Percentiles rank a stretch among this genome's conserved stretches.
Evolutionary conservation across 1,140 invertebrate genomes (phyloP).

Genomic region (Drosophila pachea): DNA sequence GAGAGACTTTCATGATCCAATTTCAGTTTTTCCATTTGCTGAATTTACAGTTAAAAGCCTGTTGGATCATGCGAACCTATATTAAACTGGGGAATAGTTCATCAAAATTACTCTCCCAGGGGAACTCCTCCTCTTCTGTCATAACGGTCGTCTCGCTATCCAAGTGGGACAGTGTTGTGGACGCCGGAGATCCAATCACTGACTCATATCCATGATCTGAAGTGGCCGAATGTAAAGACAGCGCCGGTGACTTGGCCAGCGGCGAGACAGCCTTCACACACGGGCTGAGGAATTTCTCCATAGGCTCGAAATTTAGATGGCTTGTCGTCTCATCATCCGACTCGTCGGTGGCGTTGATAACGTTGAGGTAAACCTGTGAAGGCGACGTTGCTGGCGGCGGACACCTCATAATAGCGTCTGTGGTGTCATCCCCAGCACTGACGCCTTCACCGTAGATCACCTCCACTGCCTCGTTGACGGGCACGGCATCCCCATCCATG

Average conservation of each 20-base stretch:
- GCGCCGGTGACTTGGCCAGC: constrained; percentile 67
- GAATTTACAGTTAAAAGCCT: constrained; percentile 29
- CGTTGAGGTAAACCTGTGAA: constrained; percentile 74
- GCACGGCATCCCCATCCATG: constrained; percentile 82
- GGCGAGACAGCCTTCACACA: constrained; percentile 72
- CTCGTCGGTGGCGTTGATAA: constrained; percentile 79
- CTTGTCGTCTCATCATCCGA: constrained; percentile 78
- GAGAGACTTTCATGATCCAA: constrained; percentile 41
- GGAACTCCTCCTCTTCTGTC: constrained; percentile 58
- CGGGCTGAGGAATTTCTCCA: constrained; percentile 72
- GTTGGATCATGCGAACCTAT: constrained; percentile 20
- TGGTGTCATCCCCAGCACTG: constrained; percentile 45
- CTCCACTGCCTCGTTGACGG: constrained; percentile 80
- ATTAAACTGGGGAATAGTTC: constrained; percentile 73
- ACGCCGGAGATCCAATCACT: constrained; percentile 79
- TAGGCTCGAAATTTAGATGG: constrained; percentile 74
- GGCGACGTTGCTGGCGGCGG: constrained; percentile 74
- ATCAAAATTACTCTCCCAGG: constrained; percentile 69
- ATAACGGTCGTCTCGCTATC: constrained; percentile 27
- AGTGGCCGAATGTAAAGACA: constrained; percentile 67
- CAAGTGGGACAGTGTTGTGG: constrained; percentile 34
- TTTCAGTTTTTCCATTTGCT: constrained; percentile 54
- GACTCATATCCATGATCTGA: constrained; percentile 83
- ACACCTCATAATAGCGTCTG: constrained; percentile 73
- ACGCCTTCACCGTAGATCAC: constrained; percentile 74